Evolutionary conservation across 2,888 invertebrate species (phyloP).

Genomic region (Parelbella ahira): DNA sequence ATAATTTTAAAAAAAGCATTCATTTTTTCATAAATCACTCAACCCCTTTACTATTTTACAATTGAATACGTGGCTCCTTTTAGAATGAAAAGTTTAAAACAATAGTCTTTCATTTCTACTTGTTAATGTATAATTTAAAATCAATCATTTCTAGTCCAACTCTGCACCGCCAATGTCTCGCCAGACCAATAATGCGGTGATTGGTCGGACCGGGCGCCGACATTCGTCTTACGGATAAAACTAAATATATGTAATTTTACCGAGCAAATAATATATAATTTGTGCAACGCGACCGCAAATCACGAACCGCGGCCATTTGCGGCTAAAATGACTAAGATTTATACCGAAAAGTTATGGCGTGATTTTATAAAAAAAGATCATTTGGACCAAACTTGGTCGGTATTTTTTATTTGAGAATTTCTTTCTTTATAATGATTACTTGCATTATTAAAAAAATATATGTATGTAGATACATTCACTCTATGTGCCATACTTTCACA

Average conservation of each 20-base stretch:
- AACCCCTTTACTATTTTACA: no score
- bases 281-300: conserved; percentile 52
- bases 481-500: no score
- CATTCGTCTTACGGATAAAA: conserved; percentile 52
- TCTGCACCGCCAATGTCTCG: conserved; percentile 48
- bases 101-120: no score
- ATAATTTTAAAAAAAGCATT: no score
- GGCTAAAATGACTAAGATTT: conserved; percentile 27
- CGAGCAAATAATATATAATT: conserved; percentile 67
- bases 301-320: conserved; percentile 42
- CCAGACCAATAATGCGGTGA: conserved; percentile 60
- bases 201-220: conserved; percentile 69
- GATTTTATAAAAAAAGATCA: conserved; percentile 2
- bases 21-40: no score
- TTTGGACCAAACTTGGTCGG: neutral
- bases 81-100: no score
- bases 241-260: conserved; percentile 28
- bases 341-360: conserved; percentile 5
- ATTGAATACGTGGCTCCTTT: no score
- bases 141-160: no score
- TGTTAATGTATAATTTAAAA: no score
- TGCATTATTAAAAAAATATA: no score
- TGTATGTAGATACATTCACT: no score
- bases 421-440: no score
- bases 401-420: neutral